Percentiles rank a stretch among this genome's conserved stretches.
Conservation (phyloP, 1,140 invertebrate species). For the Bombus affinis region DNA sequence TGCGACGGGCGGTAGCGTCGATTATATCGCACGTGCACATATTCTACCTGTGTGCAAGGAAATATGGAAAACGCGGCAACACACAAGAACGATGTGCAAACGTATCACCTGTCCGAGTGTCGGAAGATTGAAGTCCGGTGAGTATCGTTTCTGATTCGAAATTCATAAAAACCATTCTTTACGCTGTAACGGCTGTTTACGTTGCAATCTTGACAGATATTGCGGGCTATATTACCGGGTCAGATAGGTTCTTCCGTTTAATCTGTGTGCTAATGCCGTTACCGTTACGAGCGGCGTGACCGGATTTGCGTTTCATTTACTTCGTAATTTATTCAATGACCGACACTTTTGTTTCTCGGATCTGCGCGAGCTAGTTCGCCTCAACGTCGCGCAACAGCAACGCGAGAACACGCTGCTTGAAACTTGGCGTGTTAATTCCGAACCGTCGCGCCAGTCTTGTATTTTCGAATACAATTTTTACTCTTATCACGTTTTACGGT, state of each 20-base stretch:
- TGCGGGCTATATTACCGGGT: neutral
- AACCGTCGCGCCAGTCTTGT: too few relatives aligned
- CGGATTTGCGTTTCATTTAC: conserved; percentile 25
- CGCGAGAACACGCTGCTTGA: neutral
- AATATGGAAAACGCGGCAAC: neutral
- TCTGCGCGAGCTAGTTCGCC: neutral
- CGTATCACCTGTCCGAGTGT: too few relatives aligned
- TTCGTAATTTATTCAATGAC: conserved; percentile 33
- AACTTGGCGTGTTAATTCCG: neutral
- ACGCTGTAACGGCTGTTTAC: neutral
- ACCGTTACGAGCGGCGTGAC: neutral
- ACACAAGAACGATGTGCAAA: neutral
- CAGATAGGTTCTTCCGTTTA: conserved; percentile 11
- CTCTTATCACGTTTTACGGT: neutral
- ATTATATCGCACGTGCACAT: neutral
- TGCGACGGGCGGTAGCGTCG: neutral
- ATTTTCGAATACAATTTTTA: too few relatives aligned
- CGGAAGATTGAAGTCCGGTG: neutral
- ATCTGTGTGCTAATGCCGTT: conserved; percentile 34
- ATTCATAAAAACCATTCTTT: neutral
- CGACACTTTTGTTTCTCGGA: conserved; percentile 24
- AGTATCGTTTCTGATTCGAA: conserved; percentile 1
- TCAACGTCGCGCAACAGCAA: neutral
- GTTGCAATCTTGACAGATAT: neutral
- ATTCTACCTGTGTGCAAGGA: neutral